phyloP scores from a whole-genome alignment of 2,888 invertebrate species.

The Gryllus longicercus region DNA sequence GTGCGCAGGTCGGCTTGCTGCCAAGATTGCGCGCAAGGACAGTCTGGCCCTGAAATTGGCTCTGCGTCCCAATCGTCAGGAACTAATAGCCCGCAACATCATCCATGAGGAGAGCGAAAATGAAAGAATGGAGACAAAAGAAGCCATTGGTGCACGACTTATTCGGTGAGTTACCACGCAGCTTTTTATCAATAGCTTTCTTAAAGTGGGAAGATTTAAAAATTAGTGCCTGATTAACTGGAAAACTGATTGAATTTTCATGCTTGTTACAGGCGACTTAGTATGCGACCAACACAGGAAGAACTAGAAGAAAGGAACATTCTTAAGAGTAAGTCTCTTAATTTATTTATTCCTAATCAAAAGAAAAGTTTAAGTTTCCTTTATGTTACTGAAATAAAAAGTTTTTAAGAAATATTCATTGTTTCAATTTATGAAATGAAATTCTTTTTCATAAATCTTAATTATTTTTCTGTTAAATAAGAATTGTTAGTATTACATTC shows the following conservation, averaged over 20 bases:
- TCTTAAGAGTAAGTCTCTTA: conserved; percentile 76
- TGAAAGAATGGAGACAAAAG: conserved; percentile 87
- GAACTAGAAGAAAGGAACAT: conserved; percentile 98
- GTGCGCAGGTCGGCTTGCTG: conserved; percentile 63
- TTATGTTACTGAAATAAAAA: too few relatives aligned
- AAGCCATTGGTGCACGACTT: conserved; percentile 89
- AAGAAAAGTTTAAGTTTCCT: too few relatives aligned
- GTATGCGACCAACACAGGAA: conserved; percentile 96
- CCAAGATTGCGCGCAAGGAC: conserved; percentile 93
- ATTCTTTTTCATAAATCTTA: too few relatives aligned
- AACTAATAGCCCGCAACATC: conserved; percentile 92
- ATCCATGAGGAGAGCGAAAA: conserved; percentile 82
- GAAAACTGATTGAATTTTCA: not conserved
- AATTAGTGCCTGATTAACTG: too few relatives aligned
- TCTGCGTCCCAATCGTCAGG: conserved; percentile 85
- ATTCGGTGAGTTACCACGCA: conserved; percentile 57
- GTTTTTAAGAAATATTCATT: too few relatives aligned
- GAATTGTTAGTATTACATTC: too few relatives aligned
- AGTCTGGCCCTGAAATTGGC: conserved; percentile 92
- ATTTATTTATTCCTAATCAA: too few relatives aligned
- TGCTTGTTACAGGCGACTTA: conserved; percentile 69
- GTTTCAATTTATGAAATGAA: too few relatives aligned
- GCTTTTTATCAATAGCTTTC: too few relatives aligned
- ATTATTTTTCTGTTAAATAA: too few relatives aligned
- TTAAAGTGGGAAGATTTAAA: too few relatives aligned